Base-by-base conservation (phyloP, 2,113 vertebrate species). In the Kryptolebias marmoratus region DNA sequence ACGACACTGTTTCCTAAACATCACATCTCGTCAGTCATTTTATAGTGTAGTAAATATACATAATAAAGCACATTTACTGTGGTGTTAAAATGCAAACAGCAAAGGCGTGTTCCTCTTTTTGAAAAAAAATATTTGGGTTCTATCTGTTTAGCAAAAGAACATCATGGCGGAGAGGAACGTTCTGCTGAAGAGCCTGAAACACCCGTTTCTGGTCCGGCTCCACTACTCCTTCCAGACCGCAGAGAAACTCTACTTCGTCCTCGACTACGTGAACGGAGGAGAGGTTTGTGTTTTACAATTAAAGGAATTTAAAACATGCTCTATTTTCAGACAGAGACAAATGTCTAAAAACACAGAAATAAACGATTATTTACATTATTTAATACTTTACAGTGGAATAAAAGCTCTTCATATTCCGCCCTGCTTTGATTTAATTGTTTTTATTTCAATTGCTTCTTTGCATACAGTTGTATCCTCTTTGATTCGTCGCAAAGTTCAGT, bases 111-210 rank as follows among this genome's bases (percentile, higher is more conserved):
- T 48, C 14, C 47, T 42, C 0, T 14, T n/a, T 55, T 63, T n/a
- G n/a, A n/a, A n/a, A n/a, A n/a, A n/a, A n/a, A 48, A 4, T 44
- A n/a, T 32, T 52, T 22, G 2, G 13, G 14, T 61, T 53, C 13
- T 18, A 14, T 58, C 55, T 83, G 57, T 61, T 28, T 28, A 99
- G 98, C 96, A 99, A 96, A 96, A 93, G 83, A 97, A 99, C 90
- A 98, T 99, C 62, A 99, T 99, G 98, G 97, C 96, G 0, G 98
- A 99, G 79, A 95, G 98, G 76, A 99, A 95, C 0, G 98, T 99
- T 45, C 94, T 99, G 8, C 90, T 99, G 86, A 99, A 99, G 89
- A 99, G 97, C 0, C 93, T 99, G 73, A 93, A 94, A 53, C 97
- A 99, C 48, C 98, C 98, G 0, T 99, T 99, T 88, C 94, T 99